Evolutionary conservation across 1,140 invertebrate species (phyloP), one percentile per base, ranked within the genome.

Genomic region (Brachionus asplanchnoidis): DNA sequence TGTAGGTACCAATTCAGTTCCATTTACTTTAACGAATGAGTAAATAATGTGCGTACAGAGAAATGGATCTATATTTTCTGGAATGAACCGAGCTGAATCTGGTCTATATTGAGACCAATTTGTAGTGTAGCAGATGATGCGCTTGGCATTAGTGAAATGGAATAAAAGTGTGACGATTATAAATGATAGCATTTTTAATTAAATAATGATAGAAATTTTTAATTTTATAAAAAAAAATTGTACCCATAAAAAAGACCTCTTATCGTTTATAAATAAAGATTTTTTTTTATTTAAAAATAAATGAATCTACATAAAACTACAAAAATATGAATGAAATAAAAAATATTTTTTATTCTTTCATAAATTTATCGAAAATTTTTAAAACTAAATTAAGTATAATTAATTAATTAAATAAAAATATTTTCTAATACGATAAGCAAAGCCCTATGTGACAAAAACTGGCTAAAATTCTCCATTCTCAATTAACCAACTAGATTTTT

Each of bases 11-110:
- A 83, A 14, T 32, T 28, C 26, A 36, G 17, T 70, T 40, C 75
- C 53, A 85, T 86, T 20, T 23, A 90, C 86, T 4, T 94, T 94
- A 0, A 95, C 95, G 88, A 97, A 97, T 4, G 95, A 95, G 87
- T 95, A 97, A 32, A 98, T 94, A n/a, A 98, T 90, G 89, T 97
- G 95, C 0, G 95, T 97, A 88, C 96, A 98, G 0, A 97, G 93
- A 17, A 86, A 87, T 0, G 95, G 91, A 88, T 97, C 94, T 11
- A 98, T 93, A 87, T 97, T 93, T 85, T 95, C 94, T 0, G 95
- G 94, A 56, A 92, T 92, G 89, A 97, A 97, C 88, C 94, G 94
- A 7, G 95, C 95, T 26, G 92, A 91, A 66, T 94, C 94, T 0
- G 95, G 93, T 65, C 95, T 91, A 88, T 96, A 97, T 85, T 94